A percentile compares a stretch with the other conserved stretches of the same genome.
Evolutionary conservation across 1,140 invertebrate genomes (phyloP).

Genomic region (Pseudomyrmex concolor): DNA sequence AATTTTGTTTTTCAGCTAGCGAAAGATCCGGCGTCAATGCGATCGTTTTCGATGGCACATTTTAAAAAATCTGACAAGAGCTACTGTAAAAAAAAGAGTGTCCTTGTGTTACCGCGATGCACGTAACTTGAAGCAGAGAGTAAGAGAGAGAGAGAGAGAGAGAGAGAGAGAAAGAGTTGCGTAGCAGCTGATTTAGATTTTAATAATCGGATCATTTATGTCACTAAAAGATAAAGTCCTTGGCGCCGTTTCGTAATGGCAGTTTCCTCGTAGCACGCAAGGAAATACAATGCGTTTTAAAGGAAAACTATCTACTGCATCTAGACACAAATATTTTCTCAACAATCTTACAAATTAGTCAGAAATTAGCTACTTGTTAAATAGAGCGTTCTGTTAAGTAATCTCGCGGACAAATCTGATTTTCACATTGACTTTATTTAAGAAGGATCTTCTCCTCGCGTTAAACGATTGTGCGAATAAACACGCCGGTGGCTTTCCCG

Average conservation of each 20-base stretch:
- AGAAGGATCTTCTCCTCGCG: neutral
- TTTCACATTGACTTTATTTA: neutral
- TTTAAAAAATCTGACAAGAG: neutral
- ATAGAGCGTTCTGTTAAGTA: neutral
- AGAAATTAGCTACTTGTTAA: too few relatives aligned
- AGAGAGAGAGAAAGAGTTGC: too few relatives aligned
- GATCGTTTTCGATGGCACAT: neutral
- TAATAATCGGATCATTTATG: neutral
- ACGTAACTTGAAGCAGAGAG: neutral
- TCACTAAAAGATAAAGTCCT: neutral
- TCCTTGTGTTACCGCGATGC: neutral
- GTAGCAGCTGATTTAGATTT: neutral
- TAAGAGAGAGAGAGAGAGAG: too few relatives aligned
- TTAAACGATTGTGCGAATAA: constrained; percentile 5
- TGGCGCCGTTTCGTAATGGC: neutral
- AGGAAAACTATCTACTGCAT: too few relatives aligned
- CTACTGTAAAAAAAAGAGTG: too few relatives aligned
- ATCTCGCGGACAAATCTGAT: neutral
- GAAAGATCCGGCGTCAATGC: neutral
- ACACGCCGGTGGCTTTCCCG: neutral
- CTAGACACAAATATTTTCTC: too few relatives aligned
- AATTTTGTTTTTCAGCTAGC: neutral
- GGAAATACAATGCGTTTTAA: neutral
- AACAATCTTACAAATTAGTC: too few relatives aligned
- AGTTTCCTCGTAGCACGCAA: neutral